These are phyloP conservation scores for Drosophila vallismaia DNA, from an alignment of 2,888 invertebrate species.

Conservation along the genomic window DNA sequence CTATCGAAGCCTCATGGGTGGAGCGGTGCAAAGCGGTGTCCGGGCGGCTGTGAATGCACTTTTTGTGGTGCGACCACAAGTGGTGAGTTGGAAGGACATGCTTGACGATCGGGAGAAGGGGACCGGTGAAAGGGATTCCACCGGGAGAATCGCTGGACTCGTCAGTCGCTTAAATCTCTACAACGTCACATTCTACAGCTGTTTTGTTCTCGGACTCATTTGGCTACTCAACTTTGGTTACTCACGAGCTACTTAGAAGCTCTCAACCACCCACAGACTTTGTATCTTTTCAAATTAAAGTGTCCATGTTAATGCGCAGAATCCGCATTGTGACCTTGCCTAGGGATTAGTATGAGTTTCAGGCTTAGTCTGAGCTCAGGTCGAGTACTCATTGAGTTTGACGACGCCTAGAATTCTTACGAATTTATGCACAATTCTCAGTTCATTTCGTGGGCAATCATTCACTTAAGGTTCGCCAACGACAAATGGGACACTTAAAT, in stretches of 20 bases:
- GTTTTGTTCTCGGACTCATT: slow-evolving; percentile 64
- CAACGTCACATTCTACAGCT: slow-evolving; percentile 77
- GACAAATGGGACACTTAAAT: slow-evolving; percentile 28
- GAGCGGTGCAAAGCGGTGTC: slow-evolving; percentile 82
- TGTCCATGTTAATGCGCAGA: slow-evolving; percentile 2
- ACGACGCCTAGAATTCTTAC: slow-evolving; percentile 33
- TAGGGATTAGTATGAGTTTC: slow-evolving; percentile 8
- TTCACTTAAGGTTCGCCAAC: slow-evolving; percentile 66
- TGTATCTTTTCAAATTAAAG: slow-evolving; percentile 29
- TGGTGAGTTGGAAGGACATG: slow-evolving; percentile 80
- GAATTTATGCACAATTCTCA: slow-evolving; percentile 60
- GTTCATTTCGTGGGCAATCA: slow-evolving; percentile 64
- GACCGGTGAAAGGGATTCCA: slow-evolving; percentile 23
- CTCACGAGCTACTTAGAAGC: slow-evolving; percentile 6
- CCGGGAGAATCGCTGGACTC: slow-evolving; percentile 47
- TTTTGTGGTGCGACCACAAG: slow-evolving; percentile 80
- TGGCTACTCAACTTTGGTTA: slow-evolving; percentile 58
- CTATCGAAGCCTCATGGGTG: slow-evolving; percentile 81
- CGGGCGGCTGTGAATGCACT: slow-evolving; percentile 81
- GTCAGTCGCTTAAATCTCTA: slow-evolving; percentile 81
- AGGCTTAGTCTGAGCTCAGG: slow-evolving; percentile 33
- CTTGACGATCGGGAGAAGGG: slow-evolving; percentile 68
- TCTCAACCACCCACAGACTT: neutral
- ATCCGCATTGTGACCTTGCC: slow-evolving; percentile 21
- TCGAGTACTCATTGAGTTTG: slow-evolving; percentile 36